Conservation (phyloP, 2,113 vertebrate species). For the Hemibagrus wyckioides region DNA sequence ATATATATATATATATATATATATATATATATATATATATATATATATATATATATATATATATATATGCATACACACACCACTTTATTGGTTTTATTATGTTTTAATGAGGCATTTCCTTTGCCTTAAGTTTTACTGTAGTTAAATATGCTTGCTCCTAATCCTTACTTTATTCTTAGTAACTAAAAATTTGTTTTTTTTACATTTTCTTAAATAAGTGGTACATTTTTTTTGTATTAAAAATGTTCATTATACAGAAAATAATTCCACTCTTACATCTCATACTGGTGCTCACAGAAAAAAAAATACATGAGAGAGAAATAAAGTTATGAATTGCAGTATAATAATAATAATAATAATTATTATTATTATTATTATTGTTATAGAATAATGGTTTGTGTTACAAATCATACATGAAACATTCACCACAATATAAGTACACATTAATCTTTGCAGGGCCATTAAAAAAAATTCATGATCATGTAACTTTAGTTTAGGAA, state of each 20-base stretch:
- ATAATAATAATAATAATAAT: conserved; percentile 5
- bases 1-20: background rate
- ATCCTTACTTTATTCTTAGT: background rate
- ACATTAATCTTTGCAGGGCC: no score
- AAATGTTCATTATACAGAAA: conserved; percentile 12
- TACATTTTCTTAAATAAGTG: background rate
- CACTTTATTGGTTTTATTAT: no score
- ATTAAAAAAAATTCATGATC: background rate
- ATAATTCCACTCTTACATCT: background rate
- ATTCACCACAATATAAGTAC: background rate
- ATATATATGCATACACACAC: background rate
- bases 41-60: background rate
- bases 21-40: background rate
- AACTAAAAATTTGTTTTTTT: background rate
- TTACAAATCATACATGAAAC: background rate
- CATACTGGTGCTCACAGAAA: background rate
- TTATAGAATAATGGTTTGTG: background rate
- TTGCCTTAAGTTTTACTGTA: background rate
- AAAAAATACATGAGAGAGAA: background rate
- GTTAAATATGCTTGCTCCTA: background rate
- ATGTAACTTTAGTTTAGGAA: background rate
- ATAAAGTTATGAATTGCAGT: conserved; percentile 14
- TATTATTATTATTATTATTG: no score
- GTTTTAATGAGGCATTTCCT: background rate
- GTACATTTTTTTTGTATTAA: conserved; percentile 12